phyloP scores from a whole-genome alignment of 2,888 invertebrate species.

The Leptinotarsa peninsularis region DNA sequence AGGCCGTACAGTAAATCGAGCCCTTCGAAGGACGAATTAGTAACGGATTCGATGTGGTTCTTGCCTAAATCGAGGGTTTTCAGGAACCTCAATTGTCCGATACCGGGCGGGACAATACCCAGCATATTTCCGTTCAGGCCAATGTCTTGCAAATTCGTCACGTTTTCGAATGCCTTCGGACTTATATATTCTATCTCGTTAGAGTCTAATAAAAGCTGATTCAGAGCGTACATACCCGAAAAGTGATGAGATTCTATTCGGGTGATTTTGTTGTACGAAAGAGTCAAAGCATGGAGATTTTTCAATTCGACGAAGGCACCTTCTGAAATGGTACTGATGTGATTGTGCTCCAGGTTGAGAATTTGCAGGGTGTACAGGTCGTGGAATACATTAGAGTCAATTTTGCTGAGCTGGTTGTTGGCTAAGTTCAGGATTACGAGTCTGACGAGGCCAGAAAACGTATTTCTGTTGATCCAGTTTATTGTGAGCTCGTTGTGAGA shows the following conservation, averaged over 20 bases:
- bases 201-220: conserved; percentile 79
- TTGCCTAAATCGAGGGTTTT: conserved; percentile 85
- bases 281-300: conserved; percentile 81
- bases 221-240: conserved; percentile 79
- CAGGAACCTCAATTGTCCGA: conserved; percentile 77
- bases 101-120: conserved; percentile 77
- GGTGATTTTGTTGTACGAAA: conserved; percentile 78
- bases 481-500: conserved; percentile 82
- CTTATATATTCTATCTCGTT: conserved; percentile 79
- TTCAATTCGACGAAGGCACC: conserved; percentile 81
- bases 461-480: conserved; percentile 81
- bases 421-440: conserved; percentile 82
- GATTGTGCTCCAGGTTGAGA: conserved; percentile 79
- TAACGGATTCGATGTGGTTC: conserved; percentile 80
- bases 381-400: conserved; percentile 79
- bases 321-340: conserved; percentile 76
- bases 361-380: conserved; percentile 81
- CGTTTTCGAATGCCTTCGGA: conserved; percentile 79
- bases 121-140: conserved; percentile 81
- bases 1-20: conserved; percentile 81
- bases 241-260: conserved; percentile 79
- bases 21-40: conserved; percentile 79
- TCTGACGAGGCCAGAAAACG: conserved; percentile 80
- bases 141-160: conserved; percentile 82
- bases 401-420: conserved; percentile 77